Evolutionary conservation across 2,113 vertebrate species (phyloP), one percentile per base, ranked within the genome.

Genomic region (human): DNA sequence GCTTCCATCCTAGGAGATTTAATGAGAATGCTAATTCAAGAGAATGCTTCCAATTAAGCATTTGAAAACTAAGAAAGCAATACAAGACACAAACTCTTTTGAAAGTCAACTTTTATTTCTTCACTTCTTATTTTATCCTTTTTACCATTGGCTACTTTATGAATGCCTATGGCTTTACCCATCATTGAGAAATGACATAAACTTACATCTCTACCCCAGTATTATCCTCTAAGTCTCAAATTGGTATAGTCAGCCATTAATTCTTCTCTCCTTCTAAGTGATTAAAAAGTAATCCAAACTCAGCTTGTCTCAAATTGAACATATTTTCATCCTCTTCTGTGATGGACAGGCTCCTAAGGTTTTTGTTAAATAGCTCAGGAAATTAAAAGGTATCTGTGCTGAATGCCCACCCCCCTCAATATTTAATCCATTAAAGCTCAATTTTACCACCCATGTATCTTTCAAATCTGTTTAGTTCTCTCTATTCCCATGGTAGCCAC

Each of bases 21-120:
- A 76, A 94, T 93, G 76, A 84, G 68, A 87, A 70, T 76, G 92
- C 40, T 72, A 88, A 70, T 94, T 96, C 55, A 40, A 48, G 57
- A 72, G 64, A 72, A 80, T 52, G 45, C 35, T 88, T 94, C 17
- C 83, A 78, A 55, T 76, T 38, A 96, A 80, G 78, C 75, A 52
- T 66, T 35, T 66, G 17, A 88, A 91, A 32, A 87, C 61, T 48
- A 70, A 93, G 3, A 75, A 87, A 83, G 80, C 35, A 83, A 75
- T 72, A 8, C 17, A 43, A 52, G 89, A 25, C 30, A 11, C 30
- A 20, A 57, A 55, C 25, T n/a, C 35, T 23, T 88, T 88, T 89
- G 43, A 85, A 89, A 79, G 23, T 89, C 43, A 40, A 35, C 73
- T 52, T 90, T 66, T 1, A 16, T 52, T 85, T 70, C 32, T 81